phyloP scores from a whole-genome alignment of 1,140 invertebrate genomes.

The Lucilia cuprina region DNA sequence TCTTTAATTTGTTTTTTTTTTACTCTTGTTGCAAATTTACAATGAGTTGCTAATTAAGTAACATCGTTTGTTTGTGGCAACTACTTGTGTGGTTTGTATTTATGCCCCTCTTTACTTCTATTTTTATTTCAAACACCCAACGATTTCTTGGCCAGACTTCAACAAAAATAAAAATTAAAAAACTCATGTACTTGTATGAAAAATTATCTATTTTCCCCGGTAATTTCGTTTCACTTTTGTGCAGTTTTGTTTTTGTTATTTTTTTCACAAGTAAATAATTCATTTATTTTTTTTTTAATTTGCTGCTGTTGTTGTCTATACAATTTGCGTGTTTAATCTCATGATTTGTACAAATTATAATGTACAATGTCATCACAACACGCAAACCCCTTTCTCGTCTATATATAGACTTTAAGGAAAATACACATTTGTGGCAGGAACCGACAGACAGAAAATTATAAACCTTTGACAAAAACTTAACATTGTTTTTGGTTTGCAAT shows the following conservation, averaged over 20 bases:
- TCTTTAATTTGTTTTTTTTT: background rate
- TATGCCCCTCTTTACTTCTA: background rate
- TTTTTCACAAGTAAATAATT: background rate
- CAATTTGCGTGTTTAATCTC: constrained; percentile 31
- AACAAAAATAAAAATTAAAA: background rate
- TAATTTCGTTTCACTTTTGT: constrained; percentile 8
- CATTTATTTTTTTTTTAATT: background rate
- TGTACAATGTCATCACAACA: constrained; percentile 33
- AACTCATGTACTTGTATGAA: background rate
- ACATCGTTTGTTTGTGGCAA: background rate
- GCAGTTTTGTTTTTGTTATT: background rate
- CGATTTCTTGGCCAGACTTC: background rate
- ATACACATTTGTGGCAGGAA: background rate
- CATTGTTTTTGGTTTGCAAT: background rate
- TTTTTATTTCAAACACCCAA: background rate
- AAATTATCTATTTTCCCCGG: background rate
- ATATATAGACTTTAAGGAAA: background rate
- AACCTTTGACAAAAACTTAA: constrained; percentile 8
- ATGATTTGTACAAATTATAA: constrained; percentile 32
- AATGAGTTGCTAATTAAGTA: constrained; percentile 31
- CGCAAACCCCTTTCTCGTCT: constrained; percentile 12
- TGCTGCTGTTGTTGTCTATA: background rate
- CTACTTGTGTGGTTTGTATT: background rate
- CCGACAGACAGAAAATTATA: background rate
- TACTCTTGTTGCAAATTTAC: background rate